phyloP scores from a whole-genome alignment of 1,140 invertebrate genomes.

The Drosophila varians region DNA sequence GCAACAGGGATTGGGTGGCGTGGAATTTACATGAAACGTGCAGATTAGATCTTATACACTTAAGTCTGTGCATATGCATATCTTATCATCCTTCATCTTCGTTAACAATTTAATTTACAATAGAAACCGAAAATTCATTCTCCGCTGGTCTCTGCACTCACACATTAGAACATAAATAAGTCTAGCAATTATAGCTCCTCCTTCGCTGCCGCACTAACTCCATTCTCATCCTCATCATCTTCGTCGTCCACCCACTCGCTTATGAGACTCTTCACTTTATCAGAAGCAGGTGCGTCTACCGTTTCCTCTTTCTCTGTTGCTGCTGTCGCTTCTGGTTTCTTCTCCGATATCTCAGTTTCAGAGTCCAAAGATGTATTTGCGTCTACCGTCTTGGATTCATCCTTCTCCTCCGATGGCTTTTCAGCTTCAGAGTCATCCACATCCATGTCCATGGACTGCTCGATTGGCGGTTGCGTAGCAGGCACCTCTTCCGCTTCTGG shows the following conservation, averaged over 20 bases:
- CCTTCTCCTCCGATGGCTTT: slow-evolving; percentile 12
- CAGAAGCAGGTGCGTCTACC: slow-evolving; percentile 10
- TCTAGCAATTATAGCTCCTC: slow-evolving; percentile 77
- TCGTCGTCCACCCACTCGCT: slow-evolving; percentile 81
- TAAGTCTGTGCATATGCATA: slow-evolving; percentile 13
- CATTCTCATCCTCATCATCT: slow-evolving; percentile 75
- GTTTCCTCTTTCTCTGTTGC: slow-evolving; percentile 3
- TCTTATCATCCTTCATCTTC: slow-evolving; percentile 21
- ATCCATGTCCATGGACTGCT: slow-evolving; percentile 13
- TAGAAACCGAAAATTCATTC: slow-evolving; percentile 64
- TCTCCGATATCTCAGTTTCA: slow-evolving; percentile 16
- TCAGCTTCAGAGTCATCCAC: slow-evolving; percentile 4
- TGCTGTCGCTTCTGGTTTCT: neutral
- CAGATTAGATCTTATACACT: slow-evolving; percentile 44
- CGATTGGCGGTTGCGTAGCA: slow-evolving; percentile 14
- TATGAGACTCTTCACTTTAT: slow-evolving; percentile 76
- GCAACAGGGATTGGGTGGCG: slow-evolving; percentile 6
- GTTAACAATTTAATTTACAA: slow-evolving; percentile 71
- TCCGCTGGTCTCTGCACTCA: slow-evolving; percentile 21
- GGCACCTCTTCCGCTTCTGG: slow-evolving; percentile 7
- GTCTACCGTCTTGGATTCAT: slow-evolving; percentile 4
- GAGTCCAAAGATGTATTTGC: neutral
- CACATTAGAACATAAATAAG: slow-evolving; percentile 79
- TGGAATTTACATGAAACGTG: slow-evolving; percentile 34
- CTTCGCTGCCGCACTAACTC: slow-evolving; percentile 67